A percentile compares a stretch with the other conserved stretches of the same genome.
phyloP scores from a whole-genome alignment of 1,140 invertebrate genomes.

The Panonychus citri region DNA sequence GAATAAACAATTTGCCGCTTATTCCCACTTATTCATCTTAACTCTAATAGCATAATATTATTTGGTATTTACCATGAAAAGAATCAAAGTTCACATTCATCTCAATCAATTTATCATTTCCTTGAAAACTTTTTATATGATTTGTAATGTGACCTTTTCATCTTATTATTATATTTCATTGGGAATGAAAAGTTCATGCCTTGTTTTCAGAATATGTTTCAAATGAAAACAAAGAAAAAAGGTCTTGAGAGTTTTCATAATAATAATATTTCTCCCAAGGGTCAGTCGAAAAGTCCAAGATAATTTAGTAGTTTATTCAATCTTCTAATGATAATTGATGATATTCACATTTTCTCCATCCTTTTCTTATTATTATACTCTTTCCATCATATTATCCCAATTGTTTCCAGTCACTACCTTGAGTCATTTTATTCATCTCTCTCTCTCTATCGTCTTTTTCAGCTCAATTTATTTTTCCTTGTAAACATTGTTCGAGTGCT shows the following conservation, averaged over 20 bases:
- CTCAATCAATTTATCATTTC: too few relatives aligned
- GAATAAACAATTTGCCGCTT: not conserved
- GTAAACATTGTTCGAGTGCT: conserved; percentile 79
- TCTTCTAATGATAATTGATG: not conserved
- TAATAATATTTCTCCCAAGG: not conserved
- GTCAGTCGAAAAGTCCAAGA: not conserved
- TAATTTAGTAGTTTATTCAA: not conserved
- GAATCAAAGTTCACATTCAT: too few relatives aligned
- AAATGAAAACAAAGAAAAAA: too few relatives aligned
- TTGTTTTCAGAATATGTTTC: too few relatives aligned
- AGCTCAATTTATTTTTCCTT: conserved; percentile 62
- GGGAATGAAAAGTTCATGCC: too few relatives aligned
- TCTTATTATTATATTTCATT: too few relatives aligned
- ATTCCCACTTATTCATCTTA: too few relatives aligned
- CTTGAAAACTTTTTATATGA: too few relatives aligned
- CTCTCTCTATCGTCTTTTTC: conserved; percentile 10
- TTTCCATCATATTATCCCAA: not conserved
- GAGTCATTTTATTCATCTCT: not conserved
- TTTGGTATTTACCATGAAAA: too few relatives aligned
- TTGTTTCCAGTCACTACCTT: not conserved
- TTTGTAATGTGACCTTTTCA: too few relatives aligned
- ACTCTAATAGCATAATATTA: too few relatives aligned
- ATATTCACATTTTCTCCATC: not conserved
- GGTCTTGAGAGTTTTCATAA: too few relatives aligned
- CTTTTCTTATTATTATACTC: not conserved